phyloP scores from a whole-genome alignment of 2,888 invertebrate genomes.

The Pilophorus perplexus region DNA sequence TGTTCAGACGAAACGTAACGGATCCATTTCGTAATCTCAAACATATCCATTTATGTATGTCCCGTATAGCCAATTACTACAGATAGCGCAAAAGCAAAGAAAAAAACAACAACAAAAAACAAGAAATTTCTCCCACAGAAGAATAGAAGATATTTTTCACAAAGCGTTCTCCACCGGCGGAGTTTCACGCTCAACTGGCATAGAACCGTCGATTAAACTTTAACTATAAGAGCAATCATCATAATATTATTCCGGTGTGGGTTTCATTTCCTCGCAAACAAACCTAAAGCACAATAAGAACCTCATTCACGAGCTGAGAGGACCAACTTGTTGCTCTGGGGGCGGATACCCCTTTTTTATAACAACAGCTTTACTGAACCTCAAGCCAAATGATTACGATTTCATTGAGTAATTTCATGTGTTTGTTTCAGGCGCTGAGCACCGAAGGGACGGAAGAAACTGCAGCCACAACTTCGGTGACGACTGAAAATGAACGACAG shows the following conservation, averaged over 20 bases:
- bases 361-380: too few relatives aligned
- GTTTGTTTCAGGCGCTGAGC: conserved; percentile 17
- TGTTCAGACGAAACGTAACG: too few relatives aligned
- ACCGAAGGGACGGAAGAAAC: conserved; percentile 23
- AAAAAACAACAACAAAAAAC: too few relatives aligned
- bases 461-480: background rate
- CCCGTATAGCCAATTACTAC: too few relatives aligned
- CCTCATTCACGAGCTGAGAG: background rate
- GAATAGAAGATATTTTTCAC: too few relatives aligned
- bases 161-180: too few relatives aligned
- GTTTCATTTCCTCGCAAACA: background rate
- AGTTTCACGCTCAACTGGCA: too few relatives aligned
- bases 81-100: too few relatives aligned
- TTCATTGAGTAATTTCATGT: background rate
- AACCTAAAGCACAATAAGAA: background rate
- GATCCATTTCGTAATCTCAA: too few relatives aligned
- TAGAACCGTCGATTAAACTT: background rate
- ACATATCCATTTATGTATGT: too few relatives aligned
- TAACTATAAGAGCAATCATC: background rate
- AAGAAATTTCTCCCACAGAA: too few relatives aligned
- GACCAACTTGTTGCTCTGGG: background rate
- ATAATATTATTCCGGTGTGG: background rate
- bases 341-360: background rate
- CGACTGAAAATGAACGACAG: conserved; percentile 5
- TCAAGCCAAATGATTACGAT: background rate